phyloP scores from a whole-genome alignment of 2,888 invertebrate species.

The Heliconius cydno region DNA sequence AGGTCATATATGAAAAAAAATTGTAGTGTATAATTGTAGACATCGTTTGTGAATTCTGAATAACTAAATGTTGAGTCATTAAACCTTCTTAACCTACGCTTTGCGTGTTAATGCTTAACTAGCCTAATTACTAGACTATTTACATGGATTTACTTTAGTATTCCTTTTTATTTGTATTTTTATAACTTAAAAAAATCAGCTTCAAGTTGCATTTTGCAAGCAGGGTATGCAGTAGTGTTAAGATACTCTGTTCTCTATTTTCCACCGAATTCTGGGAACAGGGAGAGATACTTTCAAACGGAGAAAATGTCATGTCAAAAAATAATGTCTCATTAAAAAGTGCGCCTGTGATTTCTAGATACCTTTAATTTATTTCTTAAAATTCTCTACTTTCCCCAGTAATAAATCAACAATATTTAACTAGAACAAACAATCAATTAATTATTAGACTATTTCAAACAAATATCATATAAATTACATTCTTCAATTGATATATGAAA shows the following conservation, averaged over 20 bases:
- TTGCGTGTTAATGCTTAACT: conserved; percentile 3
- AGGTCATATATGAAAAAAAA: neutral
- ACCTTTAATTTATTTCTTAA: neutral
- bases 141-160: neutral
- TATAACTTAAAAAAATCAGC: neutral
- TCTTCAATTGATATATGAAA: conserved; percentile 11
- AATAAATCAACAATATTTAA: neutral
- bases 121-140: neutral
- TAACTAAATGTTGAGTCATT: conserved; percentile 10
- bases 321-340: too few relatives aligned
- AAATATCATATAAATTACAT: neutral
- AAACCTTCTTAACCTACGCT: conserved; percentile 7
- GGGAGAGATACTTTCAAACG: too few relatives aligned
- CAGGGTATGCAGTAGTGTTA: too few relatives aligned
- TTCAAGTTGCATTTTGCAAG: too few relatives aligned
- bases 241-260: too few relatives aligned
- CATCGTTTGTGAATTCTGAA: neutral
- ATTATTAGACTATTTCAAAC: neutral
- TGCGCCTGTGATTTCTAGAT: too few relatives aligned
- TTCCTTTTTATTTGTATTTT: neutral
- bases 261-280: too few relatives aligned
- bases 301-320: too few relatives aligned
- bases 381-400: neutral
- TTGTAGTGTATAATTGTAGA: neutral
- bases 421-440: neutral